A percentile compares a stretch with the other conserved stretches of the same genome.
Conservation (phyloP, 2,113 vertebrate species). For the Scartelaos histophorus region DNA sequence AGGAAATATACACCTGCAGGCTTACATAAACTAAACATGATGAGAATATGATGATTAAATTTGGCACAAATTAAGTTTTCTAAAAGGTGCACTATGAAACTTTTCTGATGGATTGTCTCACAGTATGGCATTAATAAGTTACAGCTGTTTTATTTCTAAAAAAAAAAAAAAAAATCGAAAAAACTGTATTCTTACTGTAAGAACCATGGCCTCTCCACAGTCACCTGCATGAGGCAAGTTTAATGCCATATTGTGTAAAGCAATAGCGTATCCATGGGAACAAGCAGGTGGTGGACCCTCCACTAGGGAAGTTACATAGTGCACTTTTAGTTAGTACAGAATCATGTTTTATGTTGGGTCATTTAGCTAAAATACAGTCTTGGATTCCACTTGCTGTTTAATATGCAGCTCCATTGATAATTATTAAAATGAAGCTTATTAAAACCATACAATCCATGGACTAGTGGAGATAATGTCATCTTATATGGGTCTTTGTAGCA, state of each 20-base stretch:
- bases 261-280: no score
- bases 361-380: background rate
- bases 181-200: no score
- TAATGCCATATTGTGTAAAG: no score
- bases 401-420: conserved; percentile 31
- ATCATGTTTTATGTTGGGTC: background rate
- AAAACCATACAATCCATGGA: conserved; percentile 12
- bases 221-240: no score
- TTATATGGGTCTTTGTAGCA: conserved; percentile 20
- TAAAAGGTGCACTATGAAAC: no score
- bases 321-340: background rate
- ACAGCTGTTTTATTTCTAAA: no score
- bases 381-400: background rate
- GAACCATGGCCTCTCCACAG: no score
- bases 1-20: conserved; percentile 6
- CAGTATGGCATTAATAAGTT: no score
- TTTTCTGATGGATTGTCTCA: no score
- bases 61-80: background rate
- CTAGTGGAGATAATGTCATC: conserved; percentile 19
- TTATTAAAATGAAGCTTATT: conserved; percentile 37
- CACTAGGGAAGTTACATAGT: no score
- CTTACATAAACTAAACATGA: background rate
- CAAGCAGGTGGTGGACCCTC: no score
- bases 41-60: background rate
- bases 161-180: no score